Conservation (phyloP, 2,888 invertebrate species). For the Trachelus tabidus region DNA sequence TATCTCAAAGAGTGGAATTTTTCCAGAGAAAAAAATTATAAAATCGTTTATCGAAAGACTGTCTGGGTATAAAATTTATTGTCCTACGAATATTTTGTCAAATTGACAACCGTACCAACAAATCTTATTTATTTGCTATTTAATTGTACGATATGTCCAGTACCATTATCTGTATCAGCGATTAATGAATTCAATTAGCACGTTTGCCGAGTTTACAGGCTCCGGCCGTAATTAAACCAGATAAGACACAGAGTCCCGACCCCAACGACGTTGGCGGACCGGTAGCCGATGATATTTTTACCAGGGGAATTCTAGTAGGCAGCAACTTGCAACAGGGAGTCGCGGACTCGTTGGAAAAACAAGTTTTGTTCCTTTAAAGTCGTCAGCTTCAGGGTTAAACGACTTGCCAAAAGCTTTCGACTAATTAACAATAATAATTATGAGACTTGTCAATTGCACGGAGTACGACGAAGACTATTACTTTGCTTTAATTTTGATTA, state of each 20-base stretch:
- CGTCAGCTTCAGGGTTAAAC: neutral
- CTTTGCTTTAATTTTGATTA: neutral
- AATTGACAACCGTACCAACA: neutral
- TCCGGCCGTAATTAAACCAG: constrained; percentile 1
- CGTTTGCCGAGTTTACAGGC: neutral
- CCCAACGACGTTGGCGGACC: constrained; percentile 7
- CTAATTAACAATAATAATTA: neutral
- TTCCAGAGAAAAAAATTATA: neutral
- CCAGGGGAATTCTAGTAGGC: neutral
- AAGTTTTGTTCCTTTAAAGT: neutral
- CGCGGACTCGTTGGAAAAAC: constrained; percentile 1
- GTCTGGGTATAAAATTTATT: neutral
- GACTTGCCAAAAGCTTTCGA: neutral
- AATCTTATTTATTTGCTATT: neutral
- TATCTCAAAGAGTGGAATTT: neutral
- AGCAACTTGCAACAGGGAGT: neutral
- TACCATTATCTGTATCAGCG: neutral
- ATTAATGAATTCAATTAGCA: constrained; percentile 4
- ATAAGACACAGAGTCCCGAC: neutral
- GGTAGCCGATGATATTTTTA: constrained; percentile 7
- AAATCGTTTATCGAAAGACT: too few species aligned
- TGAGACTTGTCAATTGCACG: neutral
- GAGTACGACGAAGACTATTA: neutral
- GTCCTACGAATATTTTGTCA: neutral
- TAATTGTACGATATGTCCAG: neutral